Evolutionary conservation across 1,140 invertebrate genomes (phyloP).

Genomic region (Tribolium castaneum): DNA sequence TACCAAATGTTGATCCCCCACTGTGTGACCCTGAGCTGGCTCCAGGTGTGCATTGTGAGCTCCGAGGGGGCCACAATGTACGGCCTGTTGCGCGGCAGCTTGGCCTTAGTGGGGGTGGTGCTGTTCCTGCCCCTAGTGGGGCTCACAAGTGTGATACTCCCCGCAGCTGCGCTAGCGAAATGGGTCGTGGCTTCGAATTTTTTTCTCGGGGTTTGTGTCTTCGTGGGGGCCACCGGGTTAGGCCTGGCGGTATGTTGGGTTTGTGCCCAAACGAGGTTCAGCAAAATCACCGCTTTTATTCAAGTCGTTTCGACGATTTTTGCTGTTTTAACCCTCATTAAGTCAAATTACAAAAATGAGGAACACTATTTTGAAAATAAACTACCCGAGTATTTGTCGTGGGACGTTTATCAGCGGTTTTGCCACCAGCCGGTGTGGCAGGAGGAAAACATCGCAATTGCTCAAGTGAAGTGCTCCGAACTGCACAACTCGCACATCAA

Average conservation of each 20-base stretch:
- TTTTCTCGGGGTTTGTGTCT: slow-evolving; percentile 70
- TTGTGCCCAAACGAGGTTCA: slow-evolving; percentile 68
- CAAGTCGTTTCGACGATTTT: slow-evolving; percentile 62
- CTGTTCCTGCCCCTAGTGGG: slow-evolving; percentile 83
- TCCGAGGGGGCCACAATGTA: slow-evolving; percentile 85
- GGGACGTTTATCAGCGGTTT: slow-evolving; percentile 79
- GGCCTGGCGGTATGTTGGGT: slow-evolving; percentile 73
- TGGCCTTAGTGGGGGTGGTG: slow-evolving; percentile 81
- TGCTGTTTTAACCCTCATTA: slow-evolving; percentile 56
- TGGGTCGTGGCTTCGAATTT: slow-evolving; percentile 75
- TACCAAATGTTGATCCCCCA: slow-evolving; percentile 84
- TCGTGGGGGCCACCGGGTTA: slow-evolving; percentile 67
- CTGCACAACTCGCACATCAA: slow-evolving; percentile 73
- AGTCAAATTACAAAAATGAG: slow-evolving; percentile 30
- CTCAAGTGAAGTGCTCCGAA: slow-evolving; percentile 76
- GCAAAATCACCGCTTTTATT: slow-evolving; percentile 72
- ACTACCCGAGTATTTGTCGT: slow-evolving; percentile 58
- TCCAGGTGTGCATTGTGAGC: slow-evolving; percentile 82
- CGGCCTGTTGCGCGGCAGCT: slow-evolving; percentile 78
- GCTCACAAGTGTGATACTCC: slow-evolving; percentile 77
- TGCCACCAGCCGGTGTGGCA: slow-evolving; percentile 78
- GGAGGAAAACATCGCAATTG: slow-evolving; percentile 72
- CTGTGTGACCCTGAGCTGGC: slow-evolving; percentile 87
- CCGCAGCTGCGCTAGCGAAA: slow-evolving; percentile 77
- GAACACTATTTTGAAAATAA: slow-evolving; percentile 41